Evolutionary conservation across 2,888 invertebrate species (phyloP).

Genomic region (Caenorhabditis plicata): DNA sequence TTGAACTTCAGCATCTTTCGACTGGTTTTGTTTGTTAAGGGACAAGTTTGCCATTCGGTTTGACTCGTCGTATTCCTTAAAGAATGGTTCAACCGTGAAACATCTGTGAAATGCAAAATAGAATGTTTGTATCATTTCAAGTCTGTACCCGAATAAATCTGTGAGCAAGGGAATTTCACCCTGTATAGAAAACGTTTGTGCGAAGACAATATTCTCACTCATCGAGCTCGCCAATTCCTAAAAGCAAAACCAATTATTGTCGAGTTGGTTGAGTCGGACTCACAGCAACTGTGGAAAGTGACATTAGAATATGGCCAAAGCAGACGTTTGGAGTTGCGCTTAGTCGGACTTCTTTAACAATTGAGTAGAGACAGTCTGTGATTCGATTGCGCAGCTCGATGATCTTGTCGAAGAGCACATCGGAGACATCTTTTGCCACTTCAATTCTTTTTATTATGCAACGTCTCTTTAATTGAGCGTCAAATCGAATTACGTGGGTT

Average conservation of each 20-base stretch:
- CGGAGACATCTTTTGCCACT: conserved; percentile 58
- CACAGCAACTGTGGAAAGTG: conserved; percentile 56
- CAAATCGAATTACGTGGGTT: conserved; percentile 52
- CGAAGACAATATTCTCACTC: conserved; percentile 61
- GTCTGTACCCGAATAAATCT: conserved; percentile 54
- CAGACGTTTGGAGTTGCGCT: conserved; percentile 36
- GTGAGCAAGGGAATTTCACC: conserved; percentile 56
- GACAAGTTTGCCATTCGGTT: conserved; percentile 9
- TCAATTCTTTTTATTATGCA: conserved; percentile 8
- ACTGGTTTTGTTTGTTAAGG: conserved; percentile 9
- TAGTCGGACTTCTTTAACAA: conserved; percentile 53
- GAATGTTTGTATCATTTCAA: neutral
- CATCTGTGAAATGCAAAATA: conserved; percentile 21
- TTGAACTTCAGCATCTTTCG: conserved; percentile 14
- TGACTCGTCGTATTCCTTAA: conserved; percentile 28
- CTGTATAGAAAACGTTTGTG: conserved; percentile 57
- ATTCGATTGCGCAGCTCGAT: conserved; percentile 51
- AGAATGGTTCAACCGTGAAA: conserved; percentile 60
- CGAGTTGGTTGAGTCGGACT: conserved; percentile 3
- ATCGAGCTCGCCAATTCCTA: conserved; percentile 56
- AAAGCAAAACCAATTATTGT: conserved; percentile 1
- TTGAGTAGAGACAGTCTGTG: conserved; percentile 51
- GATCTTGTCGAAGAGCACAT: conserved; percentile 44
- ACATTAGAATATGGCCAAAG: conserved; percentile 56
- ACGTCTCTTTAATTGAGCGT: neutral